Evolutionary conservation across 2,888 invertebrate species (phyloP).

Genomic region (Galerucella calmariensis): DNA sequence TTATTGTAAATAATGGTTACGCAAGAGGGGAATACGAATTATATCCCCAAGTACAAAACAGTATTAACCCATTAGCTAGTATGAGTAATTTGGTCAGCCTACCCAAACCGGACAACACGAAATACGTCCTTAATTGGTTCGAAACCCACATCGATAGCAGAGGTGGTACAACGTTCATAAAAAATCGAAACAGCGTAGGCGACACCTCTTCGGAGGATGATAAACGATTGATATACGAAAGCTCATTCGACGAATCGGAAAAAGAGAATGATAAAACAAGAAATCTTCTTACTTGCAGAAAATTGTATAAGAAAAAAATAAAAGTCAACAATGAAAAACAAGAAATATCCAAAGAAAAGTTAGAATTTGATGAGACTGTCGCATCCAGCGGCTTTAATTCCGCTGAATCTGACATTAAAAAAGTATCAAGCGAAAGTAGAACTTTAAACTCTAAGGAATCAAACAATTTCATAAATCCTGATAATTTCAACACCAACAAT

Average conservation of each 20-base stretch:
- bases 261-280: conserved; percentile 39
- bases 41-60: conserved; percentile 54
- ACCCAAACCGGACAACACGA: conserved; percentile 57
- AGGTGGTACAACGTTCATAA: conserved; percentile 25
- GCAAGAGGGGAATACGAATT: conserved; percentile 72
- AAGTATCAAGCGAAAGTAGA: conserved; percentile 58
- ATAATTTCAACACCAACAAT: background rate
- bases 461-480: background rate
- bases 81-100: conserved; percentile 45
- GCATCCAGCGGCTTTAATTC: conserved; percentile 2
- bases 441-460: conserved; percentile 49
- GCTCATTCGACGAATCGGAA: conserved; percentile 54
- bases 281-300: conserved; percentile 50
- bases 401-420: conserved; percentile 6
- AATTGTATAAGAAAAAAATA: conserved; percentile 50
- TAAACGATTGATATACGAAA: conserved; percentile 46
- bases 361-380: background rate
- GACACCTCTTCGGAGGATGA: conserved; percentile 35
- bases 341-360: background rate
- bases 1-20: conserved; percentile 72
- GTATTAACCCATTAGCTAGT: conserved; percentile 45
- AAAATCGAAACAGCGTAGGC: conserved; percentile 22
- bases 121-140: conserved; percentile 62
- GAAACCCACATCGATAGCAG: conserved; percentile 49
- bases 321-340: conserved; percentile 36